Conservation (phyloP, 2,888 invertebrate genomes). For the Coenonympha arcania region DNA sequence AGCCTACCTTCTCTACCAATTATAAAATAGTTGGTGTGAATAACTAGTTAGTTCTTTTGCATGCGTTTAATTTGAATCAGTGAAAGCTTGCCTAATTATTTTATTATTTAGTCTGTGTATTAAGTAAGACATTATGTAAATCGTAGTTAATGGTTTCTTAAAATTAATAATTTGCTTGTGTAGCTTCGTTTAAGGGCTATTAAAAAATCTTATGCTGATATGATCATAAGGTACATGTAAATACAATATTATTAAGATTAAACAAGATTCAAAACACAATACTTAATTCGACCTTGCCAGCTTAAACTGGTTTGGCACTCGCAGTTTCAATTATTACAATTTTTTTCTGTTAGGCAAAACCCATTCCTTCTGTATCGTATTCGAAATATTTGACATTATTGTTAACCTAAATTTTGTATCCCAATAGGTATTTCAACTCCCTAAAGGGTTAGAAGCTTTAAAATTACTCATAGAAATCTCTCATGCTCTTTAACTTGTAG, state of each 20-base stretch:
- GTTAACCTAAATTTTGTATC: no score
- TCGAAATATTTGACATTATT: neutral
- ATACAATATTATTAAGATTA: neutral
- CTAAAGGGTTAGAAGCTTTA: no score
- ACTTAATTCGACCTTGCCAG: conserved; percentile 56
- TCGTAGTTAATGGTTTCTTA: neutral
- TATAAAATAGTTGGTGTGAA: conserved; percentile 2
- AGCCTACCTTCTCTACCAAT: neutral
- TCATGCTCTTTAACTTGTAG: no score
- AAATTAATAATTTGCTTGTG: neutral
- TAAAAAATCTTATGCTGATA: no score
- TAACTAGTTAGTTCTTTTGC: conserved; percentile 3
- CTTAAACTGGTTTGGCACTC: conserved; percentile 63
- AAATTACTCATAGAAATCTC: no score
- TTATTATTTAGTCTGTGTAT: no score
- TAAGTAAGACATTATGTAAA: neutral
- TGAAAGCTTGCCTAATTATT: conserved; percentile 6
- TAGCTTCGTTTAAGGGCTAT: neutral
- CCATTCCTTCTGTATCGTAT: neutral
- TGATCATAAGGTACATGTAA: no score
- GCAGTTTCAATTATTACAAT: conserved; percentile 41
- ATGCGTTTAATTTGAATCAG: neutral
- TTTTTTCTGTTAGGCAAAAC: conserved; percentile 15
- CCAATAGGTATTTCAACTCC: no score
- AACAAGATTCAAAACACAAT: conserved; percentile 28